These are phyloP conservation scores for Drosophila kurseongensis DNA, from an alignment of 1,140 invertebrate genomes.

Conservation along the genomic window DNA sequence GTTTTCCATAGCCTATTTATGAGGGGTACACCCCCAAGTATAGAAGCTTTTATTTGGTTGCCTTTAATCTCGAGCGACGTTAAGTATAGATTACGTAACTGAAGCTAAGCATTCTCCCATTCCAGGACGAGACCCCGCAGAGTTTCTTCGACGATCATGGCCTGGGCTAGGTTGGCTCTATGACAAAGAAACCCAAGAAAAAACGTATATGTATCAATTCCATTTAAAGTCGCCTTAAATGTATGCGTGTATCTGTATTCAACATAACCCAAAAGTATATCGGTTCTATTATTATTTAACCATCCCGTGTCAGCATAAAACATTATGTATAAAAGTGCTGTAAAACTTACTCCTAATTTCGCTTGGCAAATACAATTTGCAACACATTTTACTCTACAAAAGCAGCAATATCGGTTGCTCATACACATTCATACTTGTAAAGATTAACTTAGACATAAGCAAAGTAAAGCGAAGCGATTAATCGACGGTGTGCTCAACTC, in stretches of 20 bases:
- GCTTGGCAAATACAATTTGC: slow-evolving; percentile 59
- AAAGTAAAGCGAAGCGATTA: slow-evolving; percentile 19
- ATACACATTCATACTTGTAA: slow-evolving; percentile 47
- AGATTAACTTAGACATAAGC: slow-evolving; percentile 25
- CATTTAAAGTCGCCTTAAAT: slow-evolving; percentile 74
- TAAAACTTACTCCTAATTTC: slow-evolving; percentile 30
- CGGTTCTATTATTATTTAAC: slow-evolving; percentile 47
- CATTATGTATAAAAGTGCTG: slow-evolving; percentile 46
- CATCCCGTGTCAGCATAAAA: slow-evolving; percentile 31
- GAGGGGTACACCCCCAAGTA: slow-evolving; percentile 7
- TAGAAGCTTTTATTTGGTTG: slow-evolving; percentile 36
- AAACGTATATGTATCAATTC: slow-evolving; percentile 29
- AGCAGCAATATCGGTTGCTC: slow-evolving; percentile 36
- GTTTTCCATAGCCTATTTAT: slow-evolving; percentile 42
- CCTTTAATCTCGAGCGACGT: slow-evolving; percentile 9
- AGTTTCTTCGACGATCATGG: slow-evolving; percentile 99
- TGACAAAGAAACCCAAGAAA: slow-evolving; percentile 1
- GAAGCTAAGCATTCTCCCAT: slow-evolving; percentile 85
- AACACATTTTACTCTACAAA: slow-evolving; percentile 33
- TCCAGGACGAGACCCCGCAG: slow-evolving; percentile 99
- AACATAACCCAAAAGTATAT: slow-evolving; percentile 63
- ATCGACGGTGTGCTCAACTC: slow-evolving; percentile 58
- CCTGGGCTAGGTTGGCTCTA: slow-evolving; percentile 89
- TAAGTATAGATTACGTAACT: slow-evolving; percentile 54
- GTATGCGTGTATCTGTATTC: slow-evolving; percentile 66